Percentiles rank a stretch among this genome's conserved stretches.
Conservation (phyloP, 2,113 vertebrate species). For the Malaclemys terrapin region DNA sequence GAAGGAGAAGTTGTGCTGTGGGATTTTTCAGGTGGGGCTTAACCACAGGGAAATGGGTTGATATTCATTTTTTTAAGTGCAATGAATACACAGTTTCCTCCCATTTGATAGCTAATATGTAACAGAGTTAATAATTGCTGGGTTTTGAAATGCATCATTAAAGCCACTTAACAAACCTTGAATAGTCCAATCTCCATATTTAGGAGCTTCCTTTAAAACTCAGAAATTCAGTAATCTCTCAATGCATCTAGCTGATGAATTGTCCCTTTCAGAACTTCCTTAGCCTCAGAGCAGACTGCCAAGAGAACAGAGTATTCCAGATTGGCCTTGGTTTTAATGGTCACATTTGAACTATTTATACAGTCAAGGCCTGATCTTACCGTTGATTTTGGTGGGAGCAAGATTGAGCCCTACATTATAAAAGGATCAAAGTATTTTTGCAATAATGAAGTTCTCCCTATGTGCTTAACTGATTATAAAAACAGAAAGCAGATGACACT, state of each 20-base stretch:
- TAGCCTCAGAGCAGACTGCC: neutral
- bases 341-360: neutral
- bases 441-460: neutral
- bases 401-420: neutral
- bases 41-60: neutral
- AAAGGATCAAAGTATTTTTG: neutral
- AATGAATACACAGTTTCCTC: neutral
- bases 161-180: fast-evolving
- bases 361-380: neutral
- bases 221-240: neutral
- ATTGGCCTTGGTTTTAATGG: neutral
- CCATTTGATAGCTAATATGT: neutral
- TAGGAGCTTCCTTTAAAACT: neutral
- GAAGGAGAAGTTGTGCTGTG: neutral
- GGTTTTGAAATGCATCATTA: neutral
- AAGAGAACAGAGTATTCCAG: neutral
- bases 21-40: neutral
- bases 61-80: fast-evolving
- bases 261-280: neutral
- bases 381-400: neutral
- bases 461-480: neutral
- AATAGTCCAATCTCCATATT: neutral
- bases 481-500: neutral
- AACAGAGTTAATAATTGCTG: neutral
- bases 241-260: neutral